Conservation (phyloP, 1,140 invertebrate genomes). For the Ooceraea biroi region DNA sequence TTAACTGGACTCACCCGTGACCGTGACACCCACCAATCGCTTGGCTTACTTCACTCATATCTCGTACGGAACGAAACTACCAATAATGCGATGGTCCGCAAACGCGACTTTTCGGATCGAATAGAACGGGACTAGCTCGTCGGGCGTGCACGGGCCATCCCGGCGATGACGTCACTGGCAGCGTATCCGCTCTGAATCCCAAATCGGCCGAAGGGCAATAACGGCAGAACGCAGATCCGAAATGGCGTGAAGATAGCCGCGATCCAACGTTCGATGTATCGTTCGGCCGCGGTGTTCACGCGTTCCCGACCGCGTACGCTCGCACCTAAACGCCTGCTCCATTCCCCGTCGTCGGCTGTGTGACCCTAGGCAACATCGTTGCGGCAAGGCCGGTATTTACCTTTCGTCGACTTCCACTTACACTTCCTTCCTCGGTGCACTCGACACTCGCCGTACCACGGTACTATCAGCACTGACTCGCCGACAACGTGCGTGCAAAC, state of each 20-base stretch:
- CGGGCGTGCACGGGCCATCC: constrained; percentile 49
- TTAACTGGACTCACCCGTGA: constrained; percentile 26
- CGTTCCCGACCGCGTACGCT: constrained; percentile 1
- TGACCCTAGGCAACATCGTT: neutral
- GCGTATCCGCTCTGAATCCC: constrained; percentile 39
- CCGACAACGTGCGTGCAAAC: constrained; percentile 75
- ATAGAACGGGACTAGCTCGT: constrained; percentile 29
- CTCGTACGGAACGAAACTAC: neutral
- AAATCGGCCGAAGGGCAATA: constrained; percentile 26
- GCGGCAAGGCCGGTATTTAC: constrained; percentile 68
- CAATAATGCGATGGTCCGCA: neutral
- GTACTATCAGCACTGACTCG: constrained; percentile 63
- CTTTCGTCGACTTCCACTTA: constrained; percentile 70
- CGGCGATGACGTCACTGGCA: constrained; percentile 46
- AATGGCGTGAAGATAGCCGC: constrained; percentile 39
- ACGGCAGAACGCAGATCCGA: neutral
- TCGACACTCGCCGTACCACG: constrained; percentile 47
- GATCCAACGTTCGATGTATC: neutral
- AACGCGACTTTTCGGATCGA: neutral
- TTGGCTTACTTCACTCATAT: constrained; percentile 30
- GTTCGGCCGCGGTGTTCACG: constrained; percentile 9
- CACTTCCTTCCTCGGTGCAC: constrained; percentile 43
- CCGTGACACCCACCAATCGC: constrained; percentile 48
- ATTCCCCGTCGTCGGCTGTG: neutral
- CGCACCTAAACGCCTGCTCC: neutral